Base-by-base conservation (phyloP, 2,888 invertebrate species). In the Platerodrilus igneus region DNA sequence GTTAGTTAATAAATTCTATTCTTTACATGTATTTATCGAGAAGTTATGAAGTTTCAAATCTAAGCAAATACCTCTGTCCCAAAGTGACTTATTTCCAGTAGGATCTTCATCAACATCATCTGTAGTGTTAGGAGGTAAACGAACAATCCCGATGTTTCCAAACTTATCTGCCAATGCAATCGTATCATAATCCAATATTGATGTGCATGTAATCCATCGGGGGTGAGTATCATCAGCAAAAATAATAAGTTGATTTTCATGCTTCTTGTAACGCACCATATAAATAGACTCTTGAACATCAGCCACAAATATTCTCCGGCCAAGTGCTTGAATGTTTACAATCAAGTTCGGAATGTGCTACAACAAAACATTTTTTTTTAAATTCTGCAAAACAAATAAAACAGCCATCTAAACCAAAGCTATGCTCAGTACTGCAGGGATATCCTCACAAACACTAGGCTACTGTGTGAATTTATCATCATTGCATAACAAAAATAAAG, bases 61-160 rank as follows among this genome's bases (percentile, higher is more conserved):
- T 9, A 8, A 13, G 52, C 29, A 60, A 43, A 63, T 59, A 70
- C 77, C 84, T 64, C 88, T 77, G 63, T 89, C 89, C 97, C 97
- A 99, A 1, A 99, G 72, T 0, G 96, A 92, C 67, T 96, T 95
- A 60, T 94, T 95, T 26, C 97, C 97, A 0, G 97, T 97, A 1
- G 97, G 99, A 71, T 99, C 99, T 69, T 99, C 99, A 65, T 99
- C 97, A 0, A 99, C 94, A 63, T 99, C 97, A 68, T 99, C 99
- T 15, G 87, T 88, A 2, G 94, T 86, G 40, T 91, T 90, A 35
- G 85, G 81, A 0, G 97, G 93, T 37, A 96, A 66, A 26, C 95
- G 77, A 58, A 95, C 86, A 38, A 99, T 81, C 39, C 89, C 81
- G 51, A 99, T 77, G 63, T 95, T 99, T 18, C 97, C 99, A 73